These are phyloP conservation scores for Bugulina stolonifera DNA, from an alignment of 2,888 invertebrate species.

Conservation along the genomic window DNA sequence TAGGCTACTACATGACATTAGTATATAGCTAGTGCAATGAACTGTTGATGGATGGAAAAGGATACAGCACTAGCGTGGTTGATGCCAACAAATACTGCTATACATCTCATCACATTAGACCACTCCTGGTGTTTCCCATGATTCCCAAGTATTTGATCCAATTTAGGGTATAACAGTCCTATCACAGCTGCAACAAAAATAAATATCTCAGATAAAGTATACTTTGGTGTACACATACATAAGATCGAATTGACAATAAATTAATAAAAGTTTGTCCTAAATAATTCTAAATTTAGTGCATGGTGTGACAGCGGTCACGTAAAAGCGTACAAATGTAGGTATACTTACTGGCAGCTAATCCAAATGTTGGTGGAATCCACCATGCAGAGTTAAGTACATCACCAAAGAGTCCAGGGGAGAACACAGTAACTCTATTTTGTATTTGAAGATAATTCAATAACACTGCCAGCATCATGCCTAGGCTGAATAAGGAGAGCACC, in stretches of 20 bases:
- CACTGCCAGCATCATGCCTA: conserved; percentile 52
- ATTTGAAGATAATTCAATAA: conserved; percentile 51
- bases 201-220: no score
- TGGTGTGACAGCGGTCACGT: no score
- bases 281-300: no score
- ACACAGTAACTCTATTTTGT: conserved; percentile 43
- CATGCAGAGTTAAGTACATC: conserved; percentile 50
- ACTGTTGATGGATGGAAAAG: conserved; percentile 38
- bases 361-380: conserved; percentile 54
- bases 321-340: background rate
- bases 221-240: no score
- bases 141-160: conserved; percentile 45
- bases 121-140: conserved; percentile 51
- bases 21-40: no score
- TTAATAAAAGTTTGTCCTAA: no score
- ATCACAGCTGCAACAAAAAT: conserved; percentile 46
- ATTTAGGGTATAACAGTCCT: conserved; percentile 52
- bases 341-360: conserved; percentile 50
- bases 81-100: conserved; percentile 55
- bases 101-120: conserved; percentile 55
- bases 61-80: conserved; percentile 56
- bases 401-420: conserved; percentile 41
- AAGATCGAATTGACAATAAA: no score
- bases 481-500: conserved; percentile 44
- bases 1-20: no score